Percentiles rank a stretch among this genome's conserved stretches.
phyloP scores from a whole-genome alignment of 2,888 invertebrate species.

The Tribolium freemani region DNA sequence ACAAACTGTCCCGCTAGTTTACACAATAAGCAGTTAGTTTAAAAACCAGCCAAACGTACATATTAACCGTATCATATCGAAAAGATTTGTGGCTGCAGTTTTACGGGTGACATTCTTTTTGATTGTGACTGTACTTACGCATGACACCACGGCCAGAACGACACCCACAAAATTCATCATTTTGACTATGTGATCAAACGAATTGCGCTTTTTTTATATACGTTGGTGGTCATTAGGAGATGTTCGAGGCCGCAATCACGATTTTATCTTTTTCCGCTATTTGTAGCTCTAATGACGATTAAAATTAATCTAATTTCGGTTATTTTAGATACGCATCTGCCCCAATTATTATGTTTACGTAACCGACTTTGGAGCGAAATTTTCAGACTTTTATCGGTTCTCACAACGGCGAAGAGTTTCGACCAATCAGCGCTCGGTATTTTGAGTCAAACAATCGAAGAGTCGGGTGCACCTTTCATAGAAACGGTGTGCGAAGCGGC shows the following conservation, averaged over 20 bases:
- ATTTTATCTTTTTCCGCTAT: not conserved
- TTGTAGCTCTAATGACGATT: not conserved
- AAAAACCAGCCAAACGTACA: too few species aligned
- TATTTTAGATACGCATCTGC: constrained; percentile 61
- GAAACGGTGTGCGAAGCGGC: constrained; percentile 64
- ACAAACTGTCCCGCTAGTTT: too few species aligned
- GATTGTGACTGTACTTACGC: too few species aligned
- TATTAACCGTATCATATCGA: too few species aligned
- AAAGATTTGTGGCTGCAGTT: too few species aligned
- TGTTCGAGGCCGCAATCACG: not conserved
- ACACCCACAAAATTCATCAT: not conserved
- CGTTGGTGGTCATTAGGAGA: too few species aligned
- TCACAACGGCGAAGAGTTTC: constrained; percentile 51
- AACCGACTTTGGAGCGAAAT: constrained; percentile 69
- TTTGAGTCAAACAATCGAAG: constrained; percentile 51
- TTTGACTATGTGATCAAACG: not conserved
- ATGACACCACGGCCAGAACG: constrained; percentile 1
- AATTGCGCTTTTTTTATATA: not conserved
- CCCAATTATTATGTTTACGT: constrained; percentile 67
- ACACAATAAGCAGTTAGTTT: too few species aligned
- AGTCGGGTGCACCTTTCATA: constrained; percentile 59
- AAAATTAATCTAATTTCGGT: not conserved
- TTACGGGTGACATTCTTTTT: too few species aligned
- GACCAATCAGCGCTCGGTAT: constrained; percentile 51
- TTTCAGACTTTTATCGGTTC: constrained; percentile 66